Conservation (phyloP, 1,140 invertebrate species). For the Tetragonula clypearis region DNA sequence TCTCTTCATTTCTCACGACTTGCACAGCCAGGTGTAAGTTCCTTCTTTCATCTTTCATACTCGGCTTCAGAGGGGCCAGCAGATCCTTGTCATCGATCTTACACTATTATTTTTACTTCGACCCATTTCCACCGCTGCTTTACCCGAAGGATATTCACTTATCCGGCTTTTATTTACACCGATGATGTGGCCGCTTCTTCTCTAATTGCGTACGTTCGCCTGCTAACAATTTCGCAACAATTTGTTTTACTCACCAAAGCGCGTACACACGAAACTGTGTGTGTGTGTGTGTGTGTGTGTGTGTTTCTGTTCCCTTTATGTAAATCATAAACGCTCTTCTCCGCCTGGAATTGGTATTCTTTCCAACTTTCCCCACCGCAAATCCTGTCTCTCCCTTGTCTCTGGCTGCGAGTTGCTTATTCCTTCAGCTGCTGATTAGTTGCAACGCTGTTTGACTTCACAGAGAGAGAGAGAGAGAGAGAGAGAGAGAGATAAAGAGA, state of each 20-base stretch:
- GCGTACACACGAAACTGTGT: neutral
- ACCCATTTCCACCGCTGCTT: constrained; percentile 22
- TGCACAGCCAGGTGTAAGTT: neutral
- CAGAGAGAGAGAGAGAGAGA: neutral
- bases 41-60: neutral
- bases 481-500: no score
- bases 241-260: neutral
- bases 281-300: no score
- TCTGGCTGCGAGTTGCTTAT: neutral
- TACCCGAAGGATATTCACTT: constrained; percentile 34
- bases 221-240: neutral
- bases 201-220: constrained; percentile 15
- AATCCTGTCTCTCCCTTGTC: neutral
- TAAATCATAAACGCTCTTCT: neutral
- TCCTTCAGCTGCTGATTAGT: no score
- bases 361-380: neutral
- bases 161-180: constrained; percentile 37
- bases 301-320: neutral
- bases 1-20: constrained; percentile 32
- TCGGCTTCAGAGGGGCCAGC: neutral
- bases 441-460: neutral
- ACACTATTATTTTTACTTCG: constrained; percentile 47
- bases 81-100: constrained; percentile 39
- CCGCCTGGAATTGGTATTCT: neutral
- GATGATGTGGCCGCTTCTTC: neutral